Base-by-base conservation (phyloP, 2,888 invertebrate species). In the Heliconius erato region DNA sequence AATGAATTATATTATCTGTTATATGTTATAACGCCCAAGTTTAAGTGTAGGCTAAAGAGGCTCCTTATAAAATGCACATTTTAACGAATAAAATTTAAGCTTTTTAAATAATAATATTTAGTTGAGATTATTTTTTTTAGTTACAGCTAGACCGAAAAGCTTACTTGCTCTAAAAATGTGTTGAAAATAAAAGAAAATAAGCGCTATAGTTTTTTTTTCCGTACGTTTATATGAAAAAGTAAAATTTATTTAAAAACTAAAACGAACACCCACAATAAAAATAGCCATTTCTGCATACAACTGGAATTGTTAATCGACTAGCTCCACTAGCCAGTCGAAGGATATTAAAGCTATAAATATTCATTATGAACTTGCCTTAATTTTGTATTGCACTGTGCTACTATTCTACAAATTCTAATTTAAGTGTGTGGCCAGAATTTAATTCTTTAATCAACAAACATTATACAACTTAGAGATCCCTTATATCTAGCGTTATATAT, bases 261-360 rank as follows among this genome's bases (percentile, higher is more conserved):
- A 85, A 72, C 82, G 77, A 78, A 74, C 49, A 71, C 32, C 71
- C n/a, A 74, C 82, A 79, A 84, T 84, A 93, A 93, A 92, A 92
- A 90, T 85, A 84, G 85, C 91, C 89, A 88, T 92, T 90, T 89
- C 91, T 87, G 90, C 91, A 91, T 94, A 92, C 92, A 91, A 86
- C 87, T 87, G 88, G 92, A 90, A 93, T 94, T 92, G 93, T 92
- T 91, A 89, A 88, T 90, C 89, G 87, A 87, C 91, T 89, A 91
- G 89, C 90, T 89, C 89, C 86, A 89, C 87, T 86, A 89, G 88
- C 91, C 92, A 92, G 94, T 92, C 93, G 94, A 91, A 91, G 87
- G 89, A 93, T 95, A 95, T 95, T 95, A 95, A 95, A 93, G 89
- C 94, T 87, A 94, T 95, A 95, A 95, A 95, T 95, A 95, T 94